Percentiles rank a stretch among this genome's conserved stretches.
Evolutionary conservation across 2,888 invertebrate species (phyloP).

Genomic region (Epiblema foenella): DNA sequence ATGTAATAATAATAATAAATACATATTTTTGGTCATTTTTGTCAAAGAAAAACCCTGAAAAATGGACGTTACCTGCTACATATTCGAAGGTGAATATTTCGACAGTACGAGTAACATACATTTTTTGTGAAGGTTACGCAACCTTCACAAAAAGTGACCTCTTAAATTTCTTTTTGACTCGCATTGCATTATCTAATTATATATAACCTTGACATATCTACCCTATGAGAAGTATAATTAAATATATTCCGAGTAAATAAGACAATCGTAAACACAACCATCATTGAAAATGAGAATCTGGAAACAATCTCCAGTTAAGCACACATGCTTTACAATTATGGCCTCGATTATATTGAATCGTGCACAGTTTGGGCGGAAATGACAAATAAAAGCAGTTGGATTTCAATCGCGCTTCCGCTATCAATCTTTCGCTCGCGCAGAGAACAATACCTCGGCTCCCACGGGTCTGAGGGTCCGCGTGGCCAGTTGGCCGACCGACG

Average conservation of each 20-base stretch:
- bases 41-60: too few relatives aligned
- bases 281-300: not conserved
- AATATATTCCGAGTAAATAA: not conserved
- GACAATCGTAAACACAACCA: not conserved
- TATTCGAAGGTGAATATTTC: too few relatives aligned
- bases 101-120: too few relatives aligned
- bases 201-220: too few relatives aligned
- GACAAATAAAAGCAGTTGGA: conserved; percentile 68
- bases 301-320: not conserved
- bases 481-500: conserved; percentile 57
- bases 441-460: conserved; percentile 65
- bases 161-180: too few relatives aligned
- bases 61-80: too few relatives aligned
- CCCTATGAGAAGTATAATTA: too few relatives aligned
- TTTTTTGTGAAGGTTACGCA: too few relatives aligned
- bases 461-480: conserved; percentile 55
- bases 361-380: conserved; percentile 69
- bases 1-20: too few relatives aligned
- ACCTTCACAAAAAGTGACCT: too few relatives aligned
- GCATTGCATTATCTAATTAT: too few relatives aligned
- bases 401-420: conserved; percentile 73
- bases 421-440: conserved; percentile 66
- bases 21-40: too few relatives aligned
- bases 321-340: conserved; percentile 3
- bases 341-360: conserved; percentile 46